Percentiles rank a stretch among this genome's conserved stretches.
Conservation (phyloP, 2,113 vertebrate genomes). For the Noctilio leporinus region DNA sequence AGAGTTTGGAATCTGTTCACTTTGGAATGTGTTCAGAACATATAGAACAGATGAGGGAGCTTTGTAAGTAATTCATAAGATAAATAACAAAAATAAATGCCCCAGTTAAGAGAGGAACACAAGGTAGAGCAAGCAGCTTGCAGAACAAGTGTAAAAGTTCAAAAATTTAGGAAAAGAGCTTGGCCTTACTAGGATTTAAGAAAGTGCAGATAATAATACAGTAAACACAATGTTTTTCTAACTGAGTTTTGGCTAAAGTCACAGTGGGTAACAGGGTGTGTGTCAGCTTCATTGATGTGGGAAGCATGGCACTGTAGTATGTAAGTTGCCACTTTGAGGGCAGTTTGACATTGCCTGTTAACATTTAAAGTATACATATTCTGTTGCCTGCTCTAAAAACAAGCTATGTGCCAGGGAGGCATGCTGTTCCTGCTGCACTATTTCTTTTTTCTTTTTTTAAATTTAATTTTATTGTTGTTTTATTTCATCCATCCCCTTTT, state of each 20-base stretch:
- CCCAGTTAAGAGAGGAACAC: not conserved
- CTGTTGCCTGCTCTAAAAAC: not conserved
- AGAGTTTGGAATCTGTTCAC: not conserved
- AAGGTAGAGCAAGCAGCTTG: not conserved
- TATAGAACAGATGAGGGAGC: not conserved
- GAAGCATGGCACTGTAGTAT: not conserved
- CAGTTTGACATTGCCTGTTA: not conserved
- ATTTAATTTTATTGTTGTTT: too few relatives aligned
- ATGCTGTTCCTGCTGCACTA: not conserved
- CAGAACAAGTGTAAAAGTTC: not conserved
- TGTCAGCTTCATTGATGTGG: fast-evolving
- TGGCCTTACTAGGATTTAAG: not conserved
- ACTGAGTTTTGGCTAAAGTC: not conserved
- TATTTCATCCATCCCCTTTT: too few relatives aligned
- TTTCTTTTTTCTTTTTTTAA: too few relatives aligned
- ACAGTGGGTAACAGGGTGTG: fast-evolving
- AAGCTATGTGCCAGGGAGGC: fast-evolving
- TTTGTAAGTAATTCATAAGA: not conserved
- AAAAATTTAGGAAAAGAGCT: not conserved
- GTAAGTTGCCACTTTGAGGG: not conserved
- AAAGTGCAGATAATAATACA: not conserved
- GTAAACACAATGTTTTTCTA: not conserved
- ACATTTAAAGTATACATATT: not conserved
- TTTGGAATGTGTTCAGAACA: not conserved
- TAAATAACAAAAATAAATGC: not conserved